Evolutionary conservation across 2,113 vertebrate species (phyloP).

Genomic region (Catharus bicknelli): DNA sequence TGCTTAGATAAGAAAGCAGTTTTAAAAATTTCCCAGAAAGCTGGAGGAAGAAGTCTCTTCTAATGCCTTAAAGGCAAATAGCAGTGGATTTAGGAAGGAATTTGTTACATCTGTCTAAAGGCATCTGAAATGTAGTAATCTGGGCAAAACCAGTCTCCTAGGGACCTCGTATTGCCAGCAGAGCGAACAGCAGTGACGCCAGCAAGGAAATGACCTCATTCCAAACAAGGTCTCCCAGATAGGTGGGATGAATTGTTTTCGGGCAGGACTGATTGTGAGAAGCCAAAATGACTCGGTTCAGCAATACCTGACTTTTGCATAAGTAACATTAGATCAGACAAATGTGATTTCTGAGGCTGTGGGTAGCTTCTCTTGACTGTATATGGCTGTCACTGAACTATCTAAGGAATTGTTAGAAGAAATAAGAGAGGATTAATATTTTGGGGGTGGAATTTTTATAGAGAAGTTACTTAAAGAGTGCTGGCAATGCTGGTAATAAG

Average conservation of each 20-base stretch:
- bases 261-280: neutral
- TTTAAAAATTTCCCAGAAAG: neutral
- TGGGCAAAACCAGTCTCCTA: neutral
- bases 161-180: neutral
- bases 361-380: neutral
- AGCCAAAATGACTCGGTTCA: neutral
- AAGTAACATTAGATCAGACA: neutral
- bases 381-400: neutral
- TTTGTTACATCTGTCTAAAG: neutral
- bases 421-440: neutral
- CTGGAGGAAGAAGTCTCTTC: neutral
- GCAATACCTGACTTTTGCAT: neutral
- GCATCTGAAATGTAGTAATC: conserved; percentile 27
- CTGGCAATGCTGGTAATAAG: neutral
- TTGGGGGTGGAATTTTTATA: neutral
- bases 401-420: neutral
- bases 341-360: neutral
- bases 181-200: neutral
- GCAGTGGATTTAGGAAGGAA: conserved; percentile 1
- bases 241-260: neutral
- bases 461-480: neutral
- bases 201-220: conserved; percentile 10
- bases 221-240: neutral
- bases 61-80: neutral
- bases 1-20: neutral